These are phyloP conservation scores for Azorinus chamasolen DNA, from an alignment of 2,888 invertebrate genomes.

Conservation along the genomic window DNA sequence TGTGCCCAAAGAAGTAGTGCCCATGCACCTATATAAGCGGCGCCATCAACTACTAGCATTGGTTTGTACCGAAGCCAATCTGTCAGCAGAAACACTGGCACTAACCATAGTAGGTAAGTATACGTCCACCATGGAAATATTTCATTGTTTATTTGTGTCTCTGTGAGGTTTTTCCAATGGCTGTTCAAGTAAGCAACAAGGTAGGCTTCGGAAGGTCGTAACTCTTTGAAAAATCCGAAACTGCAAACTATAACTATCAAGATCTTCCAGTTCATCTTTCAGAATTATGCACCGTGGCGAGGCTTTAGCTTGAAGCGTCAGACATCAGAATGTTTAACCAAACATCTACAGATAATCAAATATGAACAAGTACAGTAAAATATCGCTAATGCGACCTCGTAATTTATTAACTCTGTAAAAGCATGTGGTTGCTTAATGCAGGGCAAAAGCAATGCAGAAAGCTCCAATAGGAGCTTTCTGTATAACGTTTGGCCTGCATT, in stretches of 20 bases:
- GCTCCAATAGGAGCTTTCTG: too few species aligned
- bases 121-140: conserved; percentile 96
- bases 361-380: too few species aligned
- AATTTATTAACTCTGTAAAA: too few species aligned
- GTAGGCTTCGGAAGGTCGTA: conserved; percentile 69
- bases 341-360: too few species aligned
- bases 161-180: conserved; percentile 57
- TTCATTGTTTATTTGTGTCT: conserved; percentile 85
- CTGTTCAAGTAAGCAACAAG: conserved; percentile 62
- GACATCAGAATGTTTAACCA: too few species aligned
- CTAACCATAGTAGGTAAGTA: conserved; percentile 90
- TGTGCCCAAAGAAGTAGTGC: conserved; percentile 92
- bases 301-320: too few species aligned
- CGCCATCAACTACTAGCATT: conserved; percentile 93
- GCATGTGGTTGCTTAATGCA: too few species aligned
- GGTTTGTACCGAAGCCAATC: conserved; percentile 94
- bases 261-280: conserved; percentile 56
- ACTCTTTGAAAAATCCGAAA: conserved; percentile 62
- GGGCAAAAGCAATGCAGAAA: too few species aligned
- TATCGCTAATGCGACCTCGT: too few species aligned
- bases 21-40: conserved; percentile 92
- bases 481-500: too few species aligned
- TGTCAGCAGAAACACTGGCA: conserved; percentile 93
- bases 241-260: conserved; percentile 45
- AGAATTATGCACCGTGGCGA: too few species aligned